phyloP scores from a whole-genome alignment of 37 sponge, comb jelly and placozoan genomes.

The Ephydatia muelleri region DNA sequence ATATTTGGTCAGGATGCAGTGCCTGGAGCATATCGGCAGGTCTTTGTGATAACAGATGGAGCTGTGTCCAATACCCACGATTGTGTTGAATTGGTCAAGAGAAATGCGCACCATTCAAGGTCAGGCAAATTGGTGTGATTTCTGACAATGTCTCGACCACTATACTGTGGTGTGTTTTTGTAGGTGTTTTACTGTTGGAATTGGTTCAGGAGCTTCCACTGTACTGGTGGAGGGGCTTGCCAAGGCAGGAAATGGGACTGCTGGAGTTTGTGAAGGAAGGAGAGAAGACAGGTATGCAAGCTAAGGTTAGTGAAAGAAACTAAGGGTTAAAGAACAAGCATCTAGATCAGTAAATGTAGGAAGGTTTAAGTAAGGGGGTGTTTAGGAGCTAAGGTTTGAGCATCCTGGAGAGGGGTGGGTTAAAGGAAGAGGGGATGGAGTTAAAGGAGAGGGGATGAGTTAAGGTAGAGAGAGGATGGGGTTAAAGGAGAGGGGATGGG shows the following conservation, averaged over 20 bases:
- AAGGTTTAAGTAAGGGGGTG: too few species aligned
- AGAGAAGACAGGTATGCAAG: slow-evolving; percentile 23
- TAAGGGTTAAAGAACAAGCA: too few species aligned
- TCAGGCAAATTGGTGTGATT: neutral
- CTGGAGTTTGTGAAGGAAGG: slow-evolving; percentile 57
- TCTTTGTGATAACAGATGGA: slow-evolving; percentile 77
- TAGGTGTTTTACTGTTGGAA: slow-evolving; percentile 69
- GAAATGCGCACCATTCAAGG: slow-evolving; percentile 44
- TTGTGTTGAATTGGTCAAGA: slow-evolving; percentile 46
- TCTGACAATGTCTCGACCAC: neutral
- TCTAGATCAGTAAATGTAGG: too few species aligned
- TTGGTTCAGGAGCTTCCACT: slow-evolving; percentile 67
- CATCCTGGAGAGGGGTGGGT: too few species aligned
- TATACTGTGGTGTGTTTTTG: neutral
- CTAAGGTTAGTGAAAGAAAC: slow-evolving; percentile 28
- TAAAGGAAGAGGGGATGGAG: too few species aligned
- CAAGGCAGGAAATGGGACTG: slow-evolving; percentile 59
- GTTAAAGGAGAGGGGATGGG: too few species aligned
- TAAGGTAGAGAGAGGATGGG: too few species aligned
- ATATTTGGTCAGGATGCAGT: slow-evolving; percentile 35
- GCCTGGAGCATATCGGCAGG: slow-evolving; percentile 41
- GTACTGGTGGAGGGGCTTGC: slow-evolving; percentile 72
- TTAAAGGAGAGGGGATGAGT: too few species aligned
- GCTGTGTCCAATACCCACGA: slow-evolving; percentile 58
- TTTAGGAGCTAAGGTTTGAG: too few species aligned